Evolutionary conservation across 2,888 invertebrate genomes (phyloP).

Genomic region (Crematogaster levior): DNA sequence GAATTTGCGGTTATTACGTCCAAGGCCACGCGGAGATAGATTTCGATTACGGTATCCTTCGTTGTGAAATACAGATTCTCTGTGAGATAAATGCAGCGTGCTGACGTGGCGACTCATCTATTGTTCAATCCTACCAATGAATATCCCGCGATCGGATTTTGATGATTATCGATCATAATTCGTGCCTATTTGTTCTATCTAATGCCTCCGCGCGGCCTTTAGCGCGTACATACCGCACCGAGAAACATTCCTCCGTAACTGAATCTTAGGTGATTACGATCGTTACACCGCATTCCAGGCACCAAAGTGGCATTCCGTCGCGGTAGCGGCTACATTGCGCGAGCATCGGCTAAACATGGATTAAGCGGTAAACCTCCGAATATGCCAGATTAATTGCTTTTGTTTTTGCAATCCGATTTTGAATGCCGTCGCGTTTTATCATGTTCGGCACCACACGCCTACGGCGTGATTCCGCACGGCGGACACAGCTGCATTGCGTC

Average conservation of each 20-base stretch:
- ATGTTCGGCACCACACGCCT: slow-evolving; percentile 50
- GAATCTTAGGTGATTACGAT: slow-evolving; percentile 80
- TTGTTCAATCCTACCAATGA: background rate
- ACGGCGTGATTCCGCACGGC: slow-evolving; percentile 42
- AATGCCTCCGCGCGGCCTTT: slow-evolving; percentile 68
- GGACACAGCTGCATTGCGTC: background rate
- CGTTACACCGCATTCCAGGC: slow-evolving; percentile 82
- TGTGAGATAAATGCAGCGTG: background rate
- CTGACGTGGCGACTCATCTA: background rate
- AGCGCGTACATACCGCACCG: slow-evolving; percentile 68
- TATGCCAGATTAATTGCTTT: slow-evolving; percentile 73
- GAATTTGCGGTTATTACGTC: slow-evolving; percentile 14
- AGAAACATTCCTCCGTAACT: slow-evolving; percentile 78
- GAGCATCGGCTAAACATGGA: slow-evolving; percentile 73
- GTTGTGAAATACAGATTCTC: background rate
- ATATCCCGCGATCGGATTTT: slow-evolving; percentile 1
- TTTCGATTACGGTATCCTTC: background rate
- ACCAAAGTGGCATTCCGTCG: slow-evolving; percentile 80
- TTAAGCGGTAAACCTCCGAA: slow-evolving; percentile 71
- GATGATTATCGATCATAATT: slow-evolving; percentile 58
- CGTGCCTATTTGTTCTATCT: slow-evolving; percentile 62
- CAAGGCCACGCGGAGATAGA: slow-evolving; percentile 42
- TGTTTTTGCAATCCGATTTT: slow-evolving; percentile 70
- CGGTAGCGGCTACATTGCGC: slow-evolving; percentile 73
- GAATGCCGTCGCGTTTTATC: slow-evolving; percentile 57